Conservation (phyloP, 2,113 vertebrate species). For the Bos indicus region DNA sequence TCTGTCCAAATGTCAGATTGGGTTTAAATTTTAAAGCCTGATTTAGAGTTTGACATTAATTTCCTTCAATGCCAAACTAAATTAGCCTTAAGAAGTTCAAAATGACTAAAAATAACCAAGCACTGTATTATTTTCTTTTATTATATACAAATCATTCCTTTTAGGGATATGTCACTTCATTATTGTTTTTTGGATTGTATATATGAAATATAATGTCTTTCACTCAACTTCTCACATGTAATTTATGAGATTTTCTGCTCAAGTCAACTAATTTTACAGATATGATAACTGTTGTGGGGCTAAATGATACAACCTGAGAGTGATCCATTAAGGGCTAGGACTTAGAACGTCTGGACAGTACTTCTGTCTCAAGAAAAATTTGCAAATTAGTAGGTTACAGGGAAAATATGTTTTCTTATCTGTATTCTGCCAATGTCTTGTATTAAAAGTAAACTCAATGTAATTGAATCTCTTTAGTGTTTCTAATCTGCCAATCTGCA, state of each 20-base stretch:
- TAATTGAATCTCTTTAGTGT: not conserved
- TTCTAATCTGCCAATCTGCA: not conserved
- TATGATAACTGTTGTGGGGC: not conserved
- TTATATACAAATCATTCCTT: not conserved
- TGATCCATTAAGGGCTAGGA: not conserved
- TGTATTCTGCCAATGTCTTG: not conserved
- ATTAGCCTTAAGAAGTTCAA: slow-evolving; percentile 44
- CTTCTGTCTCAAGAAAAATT: not conserved
- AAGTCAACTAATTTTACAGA: not conserved
- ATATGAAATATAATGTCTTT: not conserved
- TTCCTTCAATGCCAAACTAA: slow-evolving; percentile 60
- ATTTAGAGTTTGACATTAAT: slow-evolving; percentile 52
- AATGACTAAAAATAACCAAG: slow-evolving; percentile 1
- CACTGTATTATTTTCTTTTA: not conserved
- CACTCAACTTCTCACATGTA: not conserved
- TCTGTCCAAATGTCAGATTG: slow-evolving; percentile 49
- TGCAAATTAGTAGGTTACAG: not conserved
- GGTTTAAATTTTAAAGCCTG: slow-evolving; percentile 27
- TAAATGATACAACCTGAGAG: not conserved
- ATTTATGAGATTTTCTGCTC: not conserved
- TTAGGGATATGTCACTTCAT: not conserved
- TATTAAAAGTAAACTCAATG: not conserved
- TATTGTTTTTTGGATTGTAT: not conserved
- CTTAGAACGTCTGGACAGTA: not conserved
- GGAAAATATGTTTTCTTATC: not conserved